Evolutionary conservation across 2,888 invertebrate species (phyloP), one percentile per base, ranked within the genome.

Genomic region (Temnothorax ravouxi): DNA sequence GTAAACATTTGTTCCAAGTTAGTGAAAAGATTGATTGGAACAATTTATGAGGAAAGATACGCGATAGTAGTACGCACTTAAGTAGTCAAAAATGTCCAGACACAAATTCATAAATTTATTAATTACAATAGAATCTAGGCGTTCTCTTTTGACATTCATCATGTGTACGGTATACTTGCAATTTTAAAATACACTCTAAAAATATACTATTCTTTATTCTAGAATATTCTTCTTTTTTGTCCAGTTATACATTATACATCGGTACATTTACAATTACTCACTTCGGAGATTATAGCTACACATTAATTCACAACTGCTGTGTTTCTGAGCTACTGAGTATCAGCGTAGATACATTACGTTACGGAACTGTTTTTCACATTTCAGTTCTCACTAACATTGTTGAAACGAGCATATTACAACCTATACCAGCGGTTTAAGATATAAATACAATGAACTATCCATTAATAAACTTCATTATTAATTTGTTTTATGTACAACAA

Each of bases 171-270:
- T 86, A 75, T 50, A 87, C 90, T 82, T 89, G 88, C 86, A 85
- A 88, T 88, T 92, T 93, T 91, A 92, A 94, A 94, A 94, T 94
- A 94, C 87, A 88, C 86, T 94, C 94, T 94, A 93, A 94, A 94
- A 94, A 94, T 94, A 94, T 92, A 94, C 93, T 94, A 93, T 94
- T 90, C 86, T 88, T 90, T 88, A 89, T 84, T 84, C 88, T 88
- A 86, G 77, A 85, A 86, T 87, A 85, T 66, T 84, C 69, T 81
- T 76, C 52, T 34, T 76, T 86, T 89, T 76, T 75, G 54, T 84
- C 84, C 84, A 89, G 34, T 69, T 47, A 56, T 25, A 79, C 25
- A 44, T 76, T 38, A 76, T 76, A 77, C 66, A 66, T 69, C 41
- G 61, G 61, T 71, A 81, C 56, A 56, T 84, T 62, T 85, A 85